Percentiles rank a stretch among this genome's conserved stretches.
Evolutionary conservation across 2,888 invertebrate genomes (phyloP).

Genomic region (Blastobasis adustella): DNA sequence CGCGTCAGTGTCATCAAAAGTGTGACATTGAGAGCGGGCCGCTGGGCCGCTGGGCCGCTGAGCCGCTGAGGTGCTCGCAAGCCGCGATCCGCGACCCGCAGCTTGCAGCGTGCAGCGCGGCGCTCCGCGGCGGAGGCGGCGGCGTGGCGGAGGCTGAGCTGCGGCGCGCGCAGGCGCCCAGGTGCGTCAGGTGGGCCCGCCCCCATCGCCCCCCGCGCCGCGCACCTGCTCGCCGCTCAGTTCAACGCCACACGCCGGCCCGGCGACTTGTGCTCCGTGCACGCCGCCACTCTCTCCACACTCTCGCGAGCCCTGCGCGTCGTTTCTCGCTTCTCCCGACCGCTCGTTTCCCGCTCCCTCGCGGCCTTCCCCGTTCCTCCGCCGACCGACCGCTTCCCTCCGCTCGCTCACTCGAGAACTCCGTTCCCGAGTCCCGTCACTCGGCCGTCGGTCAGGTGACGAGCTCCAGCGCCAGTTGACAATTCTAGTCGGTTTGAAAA

Average conservation of each 20-base stretch:
- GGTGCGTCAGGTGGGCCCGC: slow-evolving; percentile 72
- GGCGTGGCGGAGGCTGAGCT: slow-evolving; percentile 53
- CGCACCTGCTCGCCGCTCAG: slow-evolving; percentile 43
- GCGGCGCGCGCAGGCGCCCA: slow-evolving; percentile 72
- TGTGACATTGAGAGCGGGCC: slow-evolving; percentile 15
- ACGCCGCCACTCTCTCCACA: slow-evolving; percentile 69
- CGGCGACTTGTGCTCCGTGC: slow-evolving; percentile 70
- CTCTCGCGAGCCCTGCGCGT: slow-evolving; percentile 70
- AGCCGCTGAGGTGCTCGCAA: slow-evolving; percentile 13
- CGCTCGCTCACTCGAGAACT: slow-evolving; percentile 29
- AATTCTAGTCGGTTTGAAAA: slow-evolving; percentile 31
- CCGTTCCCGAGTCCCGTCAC: slow-evolving; percentile 42
- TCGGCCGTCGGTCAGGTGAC: slow-evolving; percentile 25
- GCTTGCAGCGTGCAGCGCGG: slow-evolving; percentile 10
- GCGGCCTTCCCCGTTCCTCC: slow-evolving; percentile 40
- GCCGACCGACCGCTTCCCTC: slow-evolving; percentile 35
- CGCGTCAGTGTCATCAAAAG: slow-evolving; percentile 21
- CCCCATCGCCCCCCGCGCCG: slow-evolving; percentile 57
- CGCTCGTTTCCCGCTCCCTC: slow-evolving; percentile 63
- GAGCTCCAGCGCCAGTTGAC: slow-evolving; percentile 20
- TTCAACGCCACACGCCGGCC: slow-evolving; percentile 43
- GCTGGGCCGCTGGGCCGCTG: not conserved
- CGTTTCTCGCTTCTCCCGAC: slow-evolving; percentile 66
- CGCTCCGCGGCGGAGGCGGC: slow-evolving; percentile 20
- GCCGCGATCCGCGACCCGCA: not conserved